Conservation (phyloP, 2,113 vertebrate species). For the Hippopotamus amphibius region DNA sequence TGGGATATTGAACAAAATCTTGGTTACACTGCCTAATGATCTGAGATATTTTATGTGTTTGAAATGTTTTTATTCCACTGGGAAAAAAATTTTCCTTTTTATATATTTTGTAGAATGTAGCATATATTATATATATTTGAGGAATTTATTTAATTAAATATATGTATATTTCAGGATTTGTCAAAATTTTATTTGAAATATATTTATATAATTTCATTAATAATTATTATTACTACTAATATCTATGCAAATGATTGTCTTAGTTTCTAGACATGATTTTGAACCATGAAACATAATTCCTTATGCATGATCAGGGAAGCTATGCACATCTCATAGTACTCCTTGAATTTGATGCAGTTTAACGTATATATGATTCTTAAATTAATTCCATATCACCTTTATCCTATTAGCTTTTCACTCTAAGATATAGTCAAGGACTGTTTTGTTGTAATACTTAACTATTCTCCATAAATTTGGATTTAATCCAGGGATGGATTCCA, state of each 20-base stretch:
- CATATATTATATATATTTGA: neutral
- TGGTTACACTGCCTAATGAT: neutral
- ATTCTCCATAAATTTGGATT: neutral
- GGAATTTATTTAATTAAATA: neutral
- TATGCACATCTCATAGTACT: neutral
- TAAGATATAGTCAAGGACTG: neutral
- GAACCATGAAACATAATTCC: neutral
- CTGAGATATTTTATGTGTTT: neutral
- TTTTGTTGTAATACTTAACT: neutral
- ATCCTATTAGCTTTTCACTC: neutral
- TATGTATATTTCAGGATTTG: neutral
- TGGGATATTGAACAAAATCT: constrained; percentile 6
- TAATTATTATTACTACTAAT: neutral
- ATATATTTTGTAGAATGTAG: neutral
- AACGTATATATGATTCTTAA: neutral
- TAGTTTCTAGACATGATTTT: neutral
- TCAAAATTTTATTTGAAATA: neutral
- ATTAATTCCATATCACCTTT: neutral
- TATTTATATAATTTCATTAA: neutral
- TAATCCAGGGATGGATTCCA: neutral
- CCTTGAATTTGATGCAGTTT: neutral
- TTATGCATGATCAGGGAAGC: neutral
- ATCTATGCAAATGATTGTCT: neutral
- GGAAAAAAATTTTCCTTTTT: neutral
- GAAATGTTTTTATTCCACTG: constrained; percentile 2